These are phyloP conservation scores for Chitala chitala DNA, from an alignment of 2,113 vertebrate genomes.

Conservation along the genomic window DNA sequence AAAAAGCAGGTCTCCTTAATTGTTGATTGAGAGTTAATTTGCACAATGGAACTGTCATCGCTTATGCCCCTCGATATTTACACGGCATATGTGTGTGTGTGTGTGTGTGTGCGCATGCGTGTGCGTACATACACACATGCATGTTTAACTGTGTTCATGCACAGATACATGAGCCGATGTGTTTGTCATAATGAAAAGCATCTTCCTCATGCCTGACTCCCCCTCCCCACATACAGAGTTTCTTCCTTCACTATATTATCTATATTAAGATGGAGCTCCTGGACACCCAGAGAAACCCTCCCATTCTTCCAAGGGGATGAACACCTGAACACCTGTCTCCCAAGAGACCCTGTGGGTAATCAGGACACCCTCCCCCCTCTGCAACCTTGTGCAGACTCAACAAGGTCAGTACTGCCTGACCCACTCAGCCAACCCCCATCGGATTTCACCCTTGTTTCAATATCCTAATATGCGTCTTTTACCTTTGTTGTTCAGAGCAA, in stretches of 20 bases:
- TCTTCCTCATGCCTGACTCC: background rate
- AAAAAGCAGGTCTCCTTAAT: too few relatives aligned
- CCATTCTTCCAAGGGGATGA: too few relatives aligned
- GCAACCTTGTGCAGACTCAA: background rate
- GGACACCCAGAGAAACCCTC: background rate
- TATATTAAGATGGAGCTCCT: background rate
- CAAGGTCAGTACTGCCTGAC: background rate
- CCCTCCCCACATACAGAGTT: background rate
- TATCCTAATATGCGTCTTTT: background rate
- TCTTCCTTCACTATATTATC: conserved; percentile 4
- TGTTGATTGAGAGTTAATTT: too few relatives aligned
- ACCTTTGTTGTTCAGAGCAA: background rate
- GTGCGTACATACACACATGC: too few relatives aligned
- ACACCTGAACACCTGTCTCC: background rate
- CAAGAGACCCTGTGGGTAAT: background rate
- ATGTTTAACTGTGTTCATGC: too few relatives aligned
- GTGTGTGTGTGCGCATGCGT: too few relatives aligned
- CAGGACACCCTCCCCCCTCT: background rate
- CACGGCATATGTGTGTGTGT: too few relatives aligned
- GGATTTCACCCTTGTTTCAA: background rate
- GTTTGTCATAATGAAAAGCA: too few relatives aligned
- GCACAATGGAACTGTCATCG: too few relatives aligned
- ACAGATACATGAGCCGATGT: too few relatives aligned
- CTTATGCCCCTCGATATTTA: too few relatives aligned
- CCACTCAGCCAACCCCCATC: background rate